Evolutionary conservation across 2,797 vertebrate genomes (phyloP).

Genomic region (Trachops cirrhosus): DNA sequence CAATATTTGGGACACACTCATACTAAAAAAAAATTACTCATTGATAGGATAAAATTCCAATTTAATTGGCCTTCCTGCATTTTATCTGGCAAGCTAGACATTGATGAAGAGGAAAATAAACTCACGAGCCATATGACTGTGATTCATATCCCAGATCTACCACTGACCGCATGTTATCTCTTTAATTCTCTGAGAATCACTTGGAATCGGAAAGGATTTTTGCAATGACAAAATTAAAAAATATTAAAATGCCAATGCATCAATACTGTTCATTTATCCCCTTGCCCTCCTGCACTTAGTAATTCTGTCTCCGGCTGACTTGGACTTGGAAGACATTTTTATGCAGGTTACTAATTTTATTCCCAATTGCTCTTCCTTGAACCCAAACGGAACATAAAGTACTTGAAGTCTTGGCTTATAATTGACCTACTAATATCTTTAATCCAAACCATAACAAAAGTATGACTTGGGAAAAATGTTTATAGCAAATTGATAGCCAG

Average conservation of each 20-base stretch:
- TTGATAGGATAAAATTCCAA: background rate
- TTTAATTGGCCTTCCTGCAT: background rate
- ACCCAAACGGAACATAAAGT: background rate
- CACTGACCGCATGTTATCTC: background rate
- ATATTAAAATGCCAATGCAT: background rate
- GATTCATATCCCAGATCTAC: background rate
- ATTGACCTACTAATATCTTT: constrained; percentile 23
- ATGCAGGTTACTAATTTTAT: constrained; percentile 46
- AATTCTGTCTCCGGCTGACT: background rate
- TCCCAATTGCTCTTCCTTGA: constrained; percentile 31
- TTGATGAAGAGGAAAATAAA: background rate
- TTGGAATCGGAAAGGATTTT: background rate
- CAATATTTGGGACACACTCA: background rate
- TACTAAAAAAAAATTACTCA: background rate
- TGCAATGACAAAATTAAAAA: constrained; percentile 24
- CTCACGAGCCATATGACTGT: background rate
- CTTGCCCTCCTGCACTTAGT: background rate
- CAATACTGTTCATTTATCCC: background rate
- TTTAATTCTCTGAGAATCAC: constrained; percentile 12
- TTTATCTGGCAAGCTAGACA: background rate
- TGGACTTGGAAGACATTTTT: background rate
- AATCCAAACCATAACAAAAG: constrained; percentile 49
- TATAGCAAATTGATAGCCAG: constrained; percentile 55
- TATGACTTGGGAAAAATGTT: constrained; percentile 36
- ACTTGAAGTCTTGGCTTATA: constrained; percentile 40